Evolutionary conservation across 1,140 invertebrate genomes (phyloP), one percentile per base, ranked within the genome.

Genomic region (Apocrypta bakeri): DNA sequence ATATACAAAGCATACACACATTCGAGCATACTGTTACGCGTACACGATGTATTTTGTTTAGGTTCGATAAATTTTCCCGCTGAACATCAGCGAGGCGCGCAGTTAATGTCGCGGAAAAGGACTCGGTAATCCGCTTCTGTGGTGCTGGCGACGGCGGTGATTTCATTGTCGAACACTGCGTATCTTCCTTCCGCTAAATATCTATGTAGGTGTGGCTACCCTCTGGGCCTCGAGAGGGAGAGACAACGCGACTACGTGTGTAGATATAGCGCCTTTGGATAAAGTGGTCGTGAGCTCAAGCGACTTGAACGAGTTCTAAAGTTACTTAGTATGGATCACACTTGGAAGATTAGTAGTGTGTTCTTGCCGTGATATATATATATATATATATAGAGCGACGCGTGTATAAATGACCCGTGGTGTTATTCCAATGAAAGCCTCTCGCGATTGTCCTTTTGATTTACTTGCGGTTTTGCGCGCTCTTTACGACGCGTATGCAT

Each of bases 41-140:
- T 40, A 74, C 79, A 69, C 72, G 56, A 31, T 73, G 72, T 83
- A 40, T 79, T 83, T 83, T 64, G 81, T 78, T 83, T 83, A 64
- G 75, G 42, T 78, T 83, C 75, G 75, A 83, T 83, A 83, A 78
- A 83, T 83, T 83, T 73, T 73, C 64, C n/a, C 24, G 31, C 37
- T 48, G 66, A 56, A 77, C 74, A 82, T 82, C 75, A 77, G 66
- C 81, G 63, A 82, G 33, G 40, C 81, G 42, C 21, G 74, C 25
- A 83, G 76, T 83, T 83, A 83, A 78, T 83, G 81, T 83, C 56
- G 81, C 56, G 81, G 75, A 83, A 83, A 72, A 83, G 81, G 42
- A 83, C 75, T 78, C 25, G 75, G 76, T 78, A 83, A 79, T 83
- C 75, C 75, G 74, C 69, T 83, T 56, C 17, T 77, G 81, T 24